Evolutionary conservation across 1,140 invertebrate species (phyloP).

Genomic region (Coenobita brevimanus): DNA sequence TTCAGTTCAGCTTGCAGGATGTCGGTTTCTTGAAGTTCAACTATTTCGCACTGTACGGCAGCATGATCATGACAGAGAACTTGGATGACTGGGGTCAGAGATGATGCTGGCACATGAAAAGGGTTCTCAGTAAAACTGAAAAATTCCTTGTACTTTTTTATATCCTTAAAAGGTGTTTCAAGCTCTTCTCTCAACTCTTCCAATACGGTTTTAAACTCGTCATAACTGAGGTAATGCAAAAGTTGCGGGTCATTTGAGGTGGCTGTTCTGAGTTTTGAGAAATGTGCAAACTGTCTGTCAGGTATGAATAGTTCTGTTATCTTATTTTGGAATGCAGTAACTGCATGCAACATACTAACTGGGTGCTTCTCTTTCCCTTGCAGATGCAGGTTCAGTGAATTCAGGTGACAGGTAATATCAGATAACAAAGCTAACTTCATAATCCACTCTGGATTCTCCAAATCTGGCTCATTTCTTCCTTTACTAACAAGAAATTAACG

Average conservation of each 20-base stretch:
- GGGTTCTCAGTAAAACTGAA: slow-evolving; percentile 27
- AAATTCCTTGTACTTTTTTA: no score
- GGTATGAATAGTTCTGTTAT: not conserved
- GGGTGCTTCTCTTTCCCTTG: slow-evolving; percentile 5
- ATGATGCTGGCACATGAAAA: no score
- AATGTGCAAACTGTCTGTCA: slow-evolving; percentile 4
- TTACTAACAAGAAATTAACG: not conserved
- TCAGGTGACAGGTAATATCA: not conserved
- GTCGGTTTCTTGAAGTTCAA: slow-evolving; percentile 23
- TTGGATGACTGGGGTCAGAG: no score
- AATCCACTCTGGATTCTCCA: no score
- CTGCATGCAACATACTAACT: slow-evolving; percentile 33
- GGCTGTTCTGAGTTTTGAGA: slow-evolving; percentile 12
- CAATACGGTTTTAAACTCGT: not conserved
- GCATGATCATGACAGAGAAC: slow-evolving; percentile 24
- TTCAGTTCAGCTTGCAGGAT: no score
- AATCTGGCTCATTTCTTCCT: not conserved
- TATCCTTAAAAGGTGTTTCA: not conserved
- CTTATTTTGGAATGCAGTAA: slow-evolving; percentile 27
- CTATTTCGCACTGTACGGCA: slow-evolving; percentile 31
- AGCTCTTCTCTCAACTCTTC: slow-evolving; percentile 18
- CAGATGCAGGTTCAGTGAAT: slow-evolving; percentile 18
- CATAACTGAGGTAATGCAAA: slow-evolving; percentile 12
- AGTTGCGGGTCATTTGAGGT: not conserved
- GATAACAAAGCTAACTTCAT: no score